These are phyloP conservation scores for Eptesicus fuscus DNA, from an alignment of 2,113 vertebrate genomes.

Conservation along the genomic window DNA sequence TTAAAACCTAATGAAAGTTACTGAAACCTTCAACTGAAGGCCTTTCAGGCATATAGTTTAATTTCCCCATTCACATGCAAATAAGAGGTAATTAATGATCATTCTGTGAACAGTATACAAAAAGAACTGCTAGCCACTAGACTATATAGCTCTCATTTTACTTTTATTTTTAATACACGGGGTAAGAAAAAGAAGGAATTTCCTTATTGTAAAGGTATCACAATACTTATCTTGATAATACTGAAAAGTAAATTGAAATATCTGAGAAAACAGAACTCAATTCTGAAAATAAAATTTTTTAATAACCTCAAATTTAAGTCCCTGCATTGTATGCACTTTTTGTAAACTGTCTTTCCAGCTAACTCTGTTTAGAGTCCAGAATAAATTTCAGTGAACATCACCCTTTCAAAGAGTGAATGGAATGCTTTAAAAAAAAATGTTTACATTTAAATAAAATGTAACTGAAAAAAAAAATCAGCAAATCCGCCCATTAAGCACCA, in stretches of 20 bases:
- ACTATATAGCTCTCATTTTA: neutral
- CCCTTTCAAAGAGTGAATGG: neutral
- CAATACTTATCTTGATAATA: neutral
- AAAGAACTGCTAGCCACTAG: neutral
- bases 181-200: constrained; percentile 4
- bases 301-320: neutral
- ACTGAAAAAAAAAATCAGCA: neutral
- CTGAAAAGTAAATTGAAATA: constrained; percentile 40
- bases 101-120: neutral
- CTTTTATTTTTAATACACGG: neutral
- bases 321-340: neutral
- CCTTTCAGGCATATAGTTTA: neutral
- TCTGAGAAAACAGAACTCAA: neutral
- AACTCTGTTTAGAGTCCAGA: neutral
- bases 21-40: neutral
- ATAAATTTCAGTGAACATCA: constrained; percentile 14
- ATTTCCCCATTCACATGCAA: neutral
- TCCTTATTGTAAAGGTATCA: neutral
- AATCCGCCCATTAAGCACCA: neutral
- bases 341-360: neutral
- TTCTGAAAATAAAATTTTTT: neutral
- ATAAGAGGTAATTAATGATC: neutral
- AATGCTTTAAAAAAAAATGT: neutral
- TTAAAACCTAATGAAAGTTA: neutral
- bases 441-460: constrained; percentile 24